phyloP scores from a whole-genome alignment of 2,888 invertebrate species.

The Oeneis ivallda region DNA sequence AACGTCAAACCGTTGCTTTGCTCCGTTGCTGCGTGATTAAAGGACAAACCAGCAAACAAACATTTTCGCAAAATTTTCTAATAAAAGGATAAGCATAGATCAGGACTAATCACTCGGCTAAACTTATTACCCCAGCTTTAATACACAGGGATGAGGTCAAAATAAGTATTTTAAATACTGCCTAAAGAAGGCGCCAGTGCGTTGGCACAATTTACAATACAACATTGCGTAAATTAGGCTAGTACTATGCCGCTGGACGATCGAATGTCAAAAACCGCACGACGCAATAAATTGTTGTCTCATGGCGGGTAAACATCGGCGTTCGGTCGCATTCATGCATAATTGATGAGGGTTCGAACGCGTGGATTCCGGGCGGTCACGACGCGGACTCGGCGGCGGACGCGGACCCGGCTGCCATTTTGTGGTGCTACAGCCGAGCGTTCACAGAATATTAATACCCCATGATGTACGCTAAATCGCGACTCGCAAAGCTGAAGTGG shows the following conservation, averaged over 20 bases:
- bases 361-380: constrained; percentile 79
- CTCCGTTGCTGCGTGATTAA: no score
- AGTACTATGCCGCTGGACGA: constrained; percentile 25
- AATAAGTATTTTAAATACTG: not conserved
- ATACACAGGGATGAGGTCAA: no score
- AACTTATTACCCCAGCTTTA: no score
- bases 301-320: constrained; percentile 78
- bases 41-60: no score
- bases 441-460: constrained; percentile 72
- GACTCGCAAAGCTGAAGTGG: no score
- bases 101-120: no score
- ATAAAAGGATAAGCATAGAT: no score
- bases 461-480: constrained; percentile 49
- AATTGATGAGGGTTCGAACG: constrained; percentile 78
- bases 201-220: not conserved
- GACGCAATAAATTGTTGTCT: constrained; percentile 79
- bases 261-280: constrained; percentile 76
- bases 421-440: constrained; percentile 67
- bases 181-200: not conserved
- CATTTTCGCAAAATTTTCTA: no score
- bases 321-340: constrained; percentile 79
- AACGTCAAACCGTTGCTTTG: no score
- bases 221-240: constrained; percentile 23
- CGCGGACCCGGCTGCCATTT: constrained; percentile 78
- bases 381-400: constrained; percentile 60